These are phyloP conservation scores for Pollenia labialis DNA, from an alignment of 2,888 invertebrate species.

Conservation along the genomic window DNA sequence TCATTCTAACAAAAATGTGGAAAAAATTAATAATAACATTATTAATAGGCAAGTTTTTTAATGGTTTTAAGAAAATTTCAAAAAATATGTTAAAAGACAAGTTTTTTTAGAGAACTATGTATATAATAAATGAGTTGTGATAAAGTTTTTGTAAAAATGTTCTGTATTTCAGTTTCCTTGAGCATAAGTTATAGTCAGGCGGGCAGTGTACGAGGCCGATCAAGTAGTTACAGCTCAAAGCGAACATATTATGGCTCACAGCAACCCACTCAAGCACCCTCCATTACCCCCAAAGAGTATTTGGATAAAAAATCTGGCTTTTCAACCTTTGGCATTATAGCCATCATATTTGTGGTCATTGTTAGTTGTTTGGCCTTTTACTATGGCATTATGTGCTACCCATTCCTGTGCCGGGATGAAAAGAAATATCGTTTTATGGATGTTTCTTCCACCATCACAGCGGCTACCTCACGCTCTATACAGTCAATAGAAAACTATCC, in stretches of 20 bases:
- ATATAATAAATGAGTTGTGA: too few relatives aligned
- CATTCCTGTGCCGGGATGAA: constrained; percentile 85
- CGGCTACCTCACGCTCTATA: constrained; percentile 83
- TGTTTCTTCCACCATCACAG: constrained; percentile 83
- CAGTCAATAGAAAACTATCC: constrained; percentile 83
- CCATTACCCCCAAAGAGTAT: constrained; percentile 81
- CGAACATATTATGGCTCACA: constrained; percentile 74
- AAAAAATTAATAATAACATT: constrained; percentile 57
- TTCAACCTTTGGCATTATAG: constrained; percentile 88
- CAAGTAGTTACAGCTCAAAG: constrained; percentile 71
- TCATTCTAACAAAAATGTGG: constrained; percentile 47
- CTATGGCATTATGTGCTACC: constrained; percentile 88
- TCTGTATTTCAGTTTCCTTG: constrained; percentile 66
- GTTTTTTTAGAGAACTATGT: too few relatives aligned
- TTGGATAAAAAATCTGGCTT: constrained; percentile 83
- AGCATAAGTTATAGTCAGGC: constrained; percentile 67
- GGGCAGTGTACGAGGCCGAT: constrained; percentile 71
- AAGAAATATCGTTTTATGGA: constrained; percentile 84
- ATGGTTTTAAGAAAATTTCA: background rate
- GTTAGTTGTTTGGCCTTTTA: constrained; percentile 85
- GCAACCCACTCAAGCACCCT: constrained; percentile 75
- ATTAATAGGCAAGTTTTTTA: constrained; percentile 52
- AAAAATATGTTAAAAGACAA: background rate
- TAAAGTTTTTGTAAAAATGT: background rate
- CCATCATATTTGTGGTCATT: constrained; percentile 81